These are phyloP conservation scores for Bilobella aurantiaca DNA, from an alignment of 1,140 invertebrate genomes.

Conservation along the genomic window DNA sequence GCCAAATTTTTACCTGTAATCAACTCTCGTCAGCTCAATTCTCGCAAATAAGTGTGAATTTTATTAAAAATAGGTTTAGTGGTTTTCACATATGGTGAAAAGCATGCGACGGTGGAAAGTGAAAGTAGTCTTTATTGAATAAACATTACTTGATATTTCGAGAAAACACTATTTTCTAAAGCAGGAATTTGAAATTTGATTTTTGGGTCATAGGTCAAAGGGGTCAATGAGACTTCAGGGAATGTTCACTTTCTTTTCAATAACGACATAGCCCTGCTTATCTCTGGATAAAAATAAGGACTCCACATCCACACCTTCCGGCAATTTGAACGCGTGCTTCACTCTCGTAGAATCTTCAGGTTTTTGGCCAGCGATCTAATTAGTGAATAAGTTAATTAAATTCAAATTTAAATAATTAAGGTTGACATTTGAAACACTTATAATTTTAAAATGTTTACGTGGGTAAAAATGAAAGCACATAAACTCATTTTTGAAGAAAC, in stretches of 20 bases:
- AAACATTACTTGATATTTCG: background rate
- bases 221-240: background rate
- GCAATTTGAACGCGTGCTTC: conserved; percentile 12
- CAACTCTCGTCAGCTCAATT: background rate
- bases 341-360: background rate
- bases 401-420: no score
- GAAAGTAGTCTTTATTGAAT: background rate
- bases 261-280: background rate
- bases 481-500: no score
- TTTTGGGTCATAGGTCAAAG: background rate
- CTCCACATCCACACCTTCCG: conserved; percentile 11
- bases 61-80: background rate
- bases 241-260: conserved; percentile 14
- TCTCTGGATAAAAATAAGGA: conserved; percentile 18
- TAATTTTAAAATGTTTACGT: background rate
- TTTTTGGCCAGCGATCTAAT: conserved; percentile 17
- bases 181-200: background rate
- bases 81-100: background rate
- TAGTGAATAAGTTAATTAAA: no score
- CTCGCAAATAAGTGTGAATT: no score
- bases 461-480: no score
- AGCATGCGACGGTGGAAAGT: background rate
- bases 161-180: background rate
- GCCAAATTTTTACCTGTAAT: background rate
- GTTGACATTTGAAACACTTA: background rate